phyloP scores from a whole-genome alignment of 2,888 invertebrate species.

The Protophormia terraenovae region DNA sequence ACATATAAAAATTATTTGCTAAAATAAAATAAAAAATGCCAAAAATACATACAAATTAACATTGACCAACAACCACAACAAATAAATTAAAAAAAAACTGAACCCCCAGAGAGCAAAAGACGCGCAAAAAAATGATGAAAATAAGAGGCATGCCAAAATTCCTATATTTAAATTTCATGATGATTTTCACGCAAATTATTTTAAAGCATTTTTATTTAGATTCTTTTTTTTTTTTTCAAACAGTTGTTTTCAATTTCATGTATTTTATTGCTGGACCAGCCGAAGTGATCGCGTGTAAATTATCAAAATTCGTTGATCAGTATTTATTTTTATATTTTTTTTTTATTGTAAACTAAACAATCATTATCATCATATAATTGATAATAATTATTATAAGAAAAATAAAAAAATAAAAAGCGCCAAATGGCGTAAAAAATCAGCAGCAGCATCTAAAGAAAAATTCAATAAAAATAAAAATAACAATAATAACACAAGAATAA shows the following conservation, averaged over 20 bases:
- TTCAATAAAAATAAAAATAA: background rate
- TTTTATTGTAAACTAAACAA: constrained; percentile 4
- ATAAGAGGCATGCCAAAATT: constrained; percentile 42
- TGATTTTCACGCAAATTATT: constrained; percentile 66
- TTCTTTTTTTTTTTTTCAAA: constrained; percentile 49
- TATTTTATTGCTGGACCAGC: background rate
- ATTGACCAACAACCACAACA: constrained; percentile 25
- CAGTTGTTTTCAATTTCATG: constrained; percentile 62
- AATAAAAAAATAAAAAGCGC: constrained; percentile 10
- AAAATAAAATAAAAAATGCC: background rate
- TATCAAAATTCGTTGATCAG: constrained; percentile 63
- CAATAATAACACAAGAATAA: constrained; percentile 20
- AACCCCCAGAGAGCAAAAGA: constrained; percentile 27
- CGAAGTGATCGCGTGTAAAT: constrained; percentile 64
- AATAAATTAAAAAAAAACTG: constrained; percentile 12
- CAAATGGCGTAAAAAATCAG: constrained; percentile 47
- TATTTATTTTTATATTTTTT: too few relatives aligned
- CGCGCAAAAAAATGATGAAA: constrained; percentile 46
- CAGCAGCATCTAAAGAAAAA: constrained; percentile 47
- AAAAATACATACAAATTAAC: background rate
- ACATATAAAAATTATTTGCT: background rate
- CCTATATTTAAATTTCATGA: too few relatives aligned
- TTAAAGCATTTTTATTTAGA: constrained; percentile 55
- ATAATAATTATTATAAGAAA: constrained; percentile 35
- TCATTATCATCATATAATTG: constrained; percentile 18